Evolutionary conservation across 2,888 invertebrate genomes (phyloP), one percentile per base, ranked within the genome.

Genomic region (Aleiodes alternator): DNA sequence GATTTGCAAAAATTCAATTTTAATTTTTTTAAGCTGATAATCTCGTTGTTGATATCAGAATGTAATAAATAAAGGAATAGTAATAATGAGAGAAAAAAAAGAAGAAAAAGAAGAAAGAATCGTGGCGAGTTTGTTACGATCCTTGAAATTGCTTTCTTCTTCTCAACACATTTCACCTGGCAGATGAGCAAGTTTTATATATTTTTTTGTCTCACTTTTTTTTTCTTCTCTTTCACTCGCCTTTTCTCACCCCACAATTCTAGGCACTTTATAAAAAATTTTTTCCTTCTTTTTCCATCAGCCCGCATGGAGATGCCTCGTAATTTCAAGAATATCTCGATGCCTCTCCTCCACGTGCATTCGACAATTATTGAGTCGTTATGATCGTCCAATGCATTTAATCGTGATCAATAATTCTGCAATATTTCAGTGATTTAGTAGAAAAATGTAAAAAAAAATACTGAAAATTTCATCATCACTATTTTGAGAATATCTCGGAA

Each of bases 111-210:
- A 23, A 12, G 43, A 61, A 8, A 55, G 57, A 50, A 50, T 48
- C 50, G 23, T 23, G 56, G 57, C 43, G 68, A 48, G 68, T 73
- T 68, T 57, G 57, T 73, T 73, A 73, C 57, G 68, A 66, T 57
- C 68, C 68, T 38, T 56, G 72, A 53, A 72, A 72, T 64, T 72
- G 66, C 66, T 73, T 73, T 73, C 73, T 69, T 68, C 73, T 73
- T 31, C 56, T 31, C 50, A 68, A 50, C 57, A 48, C 68, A 68
- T 73, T 73, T 68, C 57, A 34, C 12, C 66, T 72, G 61, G 34
- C 61, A 72, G 72, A 72, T 72, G 72, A 72, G 72, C 64, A 48
- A 71, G 38, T 68, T 55, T 72, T 71, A 50, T n/a, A n/a, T 48
- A 29, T 59, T 43, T 50, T n/a, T 71, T 61, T 51, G 16, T n/a